These are phyloP conservation scores for Coenonympha glycerion DNA, from an alignment of 2,888 invertebrate species.

Conservation along the genomic window DNA sequence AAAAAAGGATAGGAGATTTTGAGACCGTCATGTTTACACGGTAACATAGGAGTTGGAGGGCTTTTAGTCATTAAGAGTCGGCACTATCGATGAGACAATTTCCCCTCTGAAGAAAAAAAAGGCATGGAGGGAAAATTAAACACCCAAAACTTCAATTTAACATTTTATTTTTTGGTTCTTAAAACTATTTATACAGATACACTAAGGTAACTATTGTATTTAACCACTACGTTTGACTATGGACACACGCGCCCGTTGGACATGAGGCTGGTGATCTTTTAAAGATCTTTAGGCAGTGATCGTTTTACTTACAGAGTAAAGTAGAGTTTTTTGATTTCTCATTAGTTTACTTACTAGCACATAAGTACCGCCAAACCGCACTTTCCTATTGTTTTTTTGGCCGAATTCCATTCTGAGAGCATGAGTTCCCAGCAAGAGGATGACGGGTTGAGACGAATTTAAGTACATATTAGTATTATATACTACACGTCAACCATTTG, in stretches of 20 bases:
- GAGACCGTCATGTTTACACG: too few species aligned
- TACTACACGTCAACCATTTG: constrained; percentile 12
- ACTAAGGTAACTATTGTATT: constrained; percentile 62
- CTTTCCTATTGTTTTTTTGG: too few species aligned
- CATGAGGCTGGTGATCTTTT: constrained; percentile 38
- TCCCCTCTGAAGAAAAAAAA: too few species aligned
- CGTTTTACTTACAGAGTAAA: constrained; percentile 33
- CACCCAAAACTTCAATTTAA: constrained; percentile 15
- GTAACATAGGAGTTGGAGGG: too few species aligned
- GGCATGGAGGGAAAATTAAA: constrained; percentile 6
- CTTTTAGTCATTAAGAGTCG: too few species aligned
- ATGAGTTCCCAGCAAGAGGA: too few species aligned
- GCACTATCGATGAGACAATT: too few species aligned
- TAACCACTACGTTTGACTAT: constrained; percentile 65
- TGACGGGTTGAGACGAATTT: too few species aligned
- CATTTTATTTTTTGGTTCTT: constrained; percentile 43
- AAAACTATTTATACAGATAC: constrained; percentile 55
- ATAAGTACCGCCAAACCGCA: too few species aligned
- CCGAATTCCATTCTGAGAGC: too few species aligned
- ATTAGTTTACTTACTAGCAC: constrained; percentile 21
- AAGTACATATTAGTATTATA: too few species aligned
- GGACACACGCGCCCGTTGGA: constrained; percentile 47
- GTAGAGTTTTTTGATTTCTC: constrained; percentile 30
- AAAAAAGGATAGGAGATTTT: too few species aligned
- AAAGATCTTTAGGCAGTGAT: constrained; percentile 62